These are phyloP conservation scores for Drosophila busckii DNA, from an alignment of 1,140 invertebrate species.

Conservation along the genomic window DNA sequence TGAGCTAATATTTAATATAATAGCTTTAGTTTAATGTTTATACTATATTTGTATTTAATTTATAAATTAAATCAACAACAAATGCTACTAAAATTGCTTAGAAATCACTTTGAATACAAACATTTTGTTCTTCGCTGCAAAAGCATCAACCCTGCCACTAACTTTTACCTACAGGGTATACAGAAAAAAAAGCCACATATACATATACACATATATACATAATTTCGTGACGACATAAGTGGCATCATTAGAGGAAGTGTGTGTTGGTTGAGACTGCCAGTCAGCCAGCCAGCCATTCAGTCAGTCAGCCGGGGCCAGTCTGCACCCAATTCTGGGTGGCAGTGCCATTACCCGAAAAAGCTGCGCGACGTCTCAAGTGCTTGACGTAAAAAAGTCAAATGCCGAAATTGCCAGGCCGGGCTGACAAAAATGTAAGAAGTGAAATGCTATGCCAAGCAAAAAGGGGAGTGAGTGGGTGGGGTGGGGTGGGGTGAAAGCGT, in stretches of 20 bases:
- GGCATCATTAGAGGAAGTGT: conserved; percentile 73
- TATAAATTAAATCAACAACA: too few species aligned
- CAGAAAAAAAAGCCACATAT: too few species aligned
- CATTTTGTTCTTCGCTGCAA: neutral
- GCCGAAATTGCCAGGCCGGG: conserved; percentile 64
- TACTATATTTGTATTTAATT: too few species aligned
- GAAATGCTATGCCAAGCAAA: conserved; percentile 35
- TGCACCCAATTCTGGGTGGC: too few species aligned
- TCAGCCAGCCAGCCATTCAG: conserved; percentile 24
- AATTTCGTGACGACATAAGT: conserved; percentile 77
- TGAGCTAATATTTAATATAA: too few species aligned
- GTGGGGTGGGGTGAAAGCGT: conserved; percentile 15
- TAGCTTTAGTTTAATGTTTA: too few species aligned
- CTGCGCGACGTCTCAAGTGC: conserved; percentile 69
- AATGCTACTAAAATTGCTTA: too few species aligned
- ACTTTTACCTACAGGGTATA: conserved; percentile 29
- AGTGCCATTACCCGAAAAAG: neutral
- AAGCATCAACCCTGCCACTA: neutral
- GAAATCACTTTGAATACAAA: too few species aligned
- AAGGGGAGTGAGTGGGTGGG: conserved; percentile 6
- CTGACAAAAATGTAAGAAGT: conserved; percentile 29
- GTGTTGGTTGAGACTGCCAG: conserved; percentile 32
- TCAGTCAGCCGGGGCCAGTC: neutral
- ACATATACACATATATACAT: conserved; percentile 63
- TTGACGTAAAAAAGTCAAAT: conserved; percentile 70